A percentile compares a stretch with the other conserved stretches of the same genome.
These are phyloP conservation scores for Halesus radiatus DNA, from an alignment of 1,140 invertebrate genomes.

Conservation along the genomic window DNA sequence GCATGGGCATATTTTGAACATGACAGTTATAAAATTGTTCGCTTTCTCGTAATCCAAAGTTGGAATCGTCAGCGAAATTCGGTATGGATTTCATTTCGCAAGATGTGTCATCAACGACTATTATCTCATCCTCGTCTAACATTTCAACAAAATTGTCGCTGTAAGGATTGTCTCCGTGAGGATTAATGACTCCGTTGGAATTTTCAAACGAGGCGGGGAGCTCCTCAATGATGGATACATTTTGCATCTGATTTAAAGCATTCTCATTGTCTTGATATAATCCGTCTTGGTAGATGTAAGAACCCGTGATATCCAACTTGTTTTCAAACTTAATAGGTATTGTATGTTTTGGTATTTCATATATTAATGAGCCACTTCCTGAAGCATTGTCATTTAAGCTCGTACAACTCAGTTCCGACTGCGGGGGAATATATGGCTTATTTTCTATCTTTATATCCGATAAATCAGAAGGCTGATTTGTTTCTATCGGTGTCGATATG, in stretches of 20 bases:
- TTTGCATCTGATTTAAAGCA: slow-evolving; percentile 26
- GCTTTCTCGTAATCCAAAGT: slow-evolving; percentile 25
- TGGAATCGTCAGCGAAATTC: slow-evolving; percentile 47
- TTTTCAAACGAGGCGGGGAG: slow-evolving; percentile 43
- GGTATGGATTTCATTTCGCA: slow-evolving; percentile 67
- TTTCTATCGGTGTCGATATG: neutral
- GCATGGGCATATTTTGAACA: neutral
- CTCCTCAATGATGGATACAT: slow-evolving; percentile 45
- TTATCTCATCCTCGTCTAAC: slow-evolving; percentile 37
- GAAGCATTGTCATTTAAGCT: slow-evolving; percentile 36
- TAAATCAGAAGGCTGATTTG: slow-evolving; percentile 20
- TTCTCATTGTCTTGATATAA: slow-evolving; percentile 19
- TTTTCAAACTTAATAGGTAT: slow-evolving; percentile 49
- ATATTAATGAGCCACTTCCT: slow-evolving; percentile 14
- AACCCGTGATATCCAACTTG: slow-evolving; percentile 23
- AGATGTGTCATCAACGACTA: slow-evolving; percentile 63
- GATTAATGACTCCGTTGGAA: neutral
- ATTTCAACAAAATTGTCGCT: slow-evolving; percentile 11
- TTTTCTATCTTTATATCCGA: slow-evolving; percentile 42
- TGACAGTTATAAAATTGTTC: slow-evolving; percentile 10
- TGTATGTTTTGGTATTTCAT: slow-evolving; percentile 42
- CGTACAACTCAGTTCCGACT: slow-evolving; percentile 39
- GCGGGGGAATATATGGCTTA: slow-evolving; percentile 32
- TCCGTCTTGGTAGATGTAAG: slow-evolving; percentile 28
- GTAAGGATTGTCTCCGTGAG: neutral